Conservation (phyloP, 2,888 invertebrate genomes). For the Dendrolimus pini region DNA sequence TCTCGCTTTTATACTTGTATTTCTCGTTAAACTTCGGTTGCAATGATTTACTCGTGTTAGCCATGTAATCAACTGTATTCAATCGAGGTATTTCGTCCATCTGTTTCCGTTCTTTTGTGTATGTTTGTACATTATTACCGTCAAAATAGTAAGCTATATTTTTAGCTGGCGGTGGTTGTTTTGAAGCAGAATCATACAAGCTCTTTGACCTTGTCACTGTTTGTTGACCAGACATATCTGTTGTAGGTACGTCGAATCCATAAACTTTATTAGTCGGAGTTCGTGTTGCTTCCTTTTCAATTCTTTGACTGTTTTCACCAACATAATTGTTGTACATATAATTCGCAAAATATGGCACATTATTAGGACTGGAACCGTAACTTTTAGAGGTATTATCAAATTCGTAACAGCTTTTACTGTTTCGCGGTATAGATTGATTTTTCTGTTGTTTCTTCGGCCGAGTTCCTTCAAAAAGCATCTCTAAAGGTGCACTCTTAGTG, state of each 20-base stretch:
- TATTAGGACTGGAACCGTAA: slow-evolving; percentile 80
- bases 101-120: slow-evolving; percentile 48
- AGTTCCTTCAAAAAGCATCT: slow-evolving; percentile 80
- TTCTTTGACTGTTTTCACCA: slow-evolving; percentile 38
- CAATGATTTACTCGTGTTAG: slow-evolving; percentile 60
- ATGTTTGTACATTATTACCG: slow-evolving; percentile 60
- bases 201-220: slow-evolving; percentile 67
- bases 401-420: slow-evolving; percentile 69
- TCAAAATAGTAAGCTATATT: slow-evolving; percentile 73
- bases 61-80: slow-evolving; percentile 74
- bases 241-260: slow-evolving; percentile 54
- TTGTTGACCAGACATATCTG: slow-evolving; percentile 51
- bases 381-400: slow-evolving; percentile 77
- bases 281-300: slow-evolving; percentile 40
- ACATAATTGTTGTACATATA: slow-evolving; percentile 74
- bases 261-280: slow-evolving; percentile 47
- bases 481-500: slow-evolving; percentile 86
- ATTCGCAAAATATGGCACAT: slow-evolving; percentile 67
- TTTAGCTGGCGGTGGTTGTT: slow-evolving; percentile 55
- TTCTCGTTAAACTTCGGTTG: slow-evolving; percentile 59
- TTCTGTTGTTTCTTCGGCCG: slow-evolving; percentile 56
- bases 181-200: slow-evolving; percentile 56
- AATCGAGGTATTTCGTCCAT: slow-evolving; percentile 78
- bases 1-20: slow-evolving; percentile 59
- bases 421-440: slow-evolving; percentile 46